Conservation (phyloP, 2,113 vertebrate genomes). For the Paramisgurnus dabryanus region DNA sequence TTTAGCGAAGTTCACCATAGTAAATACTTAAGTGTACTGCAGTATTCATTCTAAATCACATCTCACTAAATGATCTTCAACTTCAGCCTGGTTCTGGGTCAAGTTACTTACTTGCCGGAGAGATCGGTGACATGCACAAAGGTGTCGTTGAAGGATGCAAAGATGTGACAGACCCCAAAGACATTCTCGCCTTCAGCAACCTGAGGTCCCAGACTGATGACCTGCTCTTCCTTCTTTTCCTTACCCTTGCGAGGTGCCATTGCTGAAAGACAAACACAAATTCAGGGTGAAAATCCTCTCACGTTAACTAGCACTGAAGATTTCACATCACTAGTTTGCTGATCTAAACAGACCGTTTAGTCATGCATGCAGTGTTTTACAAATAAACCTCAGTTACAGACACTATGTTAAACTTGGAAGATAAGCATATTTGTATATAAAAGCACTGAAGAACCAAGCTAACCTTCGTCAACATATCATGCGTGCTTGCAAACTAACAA, state of each 20-base stretch:
- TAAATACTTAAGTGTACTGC: too few relatives aligned
- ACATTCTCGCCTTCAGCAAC: slow-evolving; percentile 98
- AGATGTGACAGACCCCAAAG: slow-evolving; percentile 97
- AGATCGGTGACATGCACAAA: slow-evolving; percentile 97
- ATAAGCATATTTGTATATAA: too few relatives aligned
- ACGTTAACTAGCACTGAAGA: too few relatives aligned
- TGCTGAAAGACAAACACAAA: slow-evolving; percentile 64
- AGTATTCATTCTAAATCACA: not conserved
- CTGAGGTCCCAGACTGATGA: slow-evolving; percentile 96
- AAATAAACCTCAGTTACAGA: too few relatives aligned
- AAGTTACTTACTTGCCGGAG: slow-evolving; percentile 92
- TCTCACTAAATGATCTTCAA: not conserved
- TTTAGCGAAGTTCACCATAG: too few relatives aligned
- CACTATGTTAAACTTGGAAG: too few relatives aligned
- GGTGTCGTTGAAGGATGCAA: slow-evolving; percentile 98
- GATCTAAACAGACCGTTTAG: too few relatives aligned
- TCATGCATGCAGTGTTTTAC: too few relatives aligned
- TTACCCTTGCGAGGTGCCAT: slow-evolving; percentile 99
- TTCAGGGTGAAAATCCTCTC: not conserved
- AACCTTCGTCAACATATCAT: too few relatives aligned
- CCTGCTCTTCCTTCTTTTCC: slow-evolving; percentile 99
- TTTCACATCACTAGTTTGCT: too few relatives aligned
- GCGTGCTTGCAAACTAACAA: too few relatives aligned
- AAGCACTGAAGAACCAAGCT: too few relatives aligned
- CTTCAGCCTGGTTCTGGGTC: not conserved